Evolutionary conservation across 2,888 invertebrate genomes (phyloP).

Genomic region (Rhamphomyia laevipes): DNA sequence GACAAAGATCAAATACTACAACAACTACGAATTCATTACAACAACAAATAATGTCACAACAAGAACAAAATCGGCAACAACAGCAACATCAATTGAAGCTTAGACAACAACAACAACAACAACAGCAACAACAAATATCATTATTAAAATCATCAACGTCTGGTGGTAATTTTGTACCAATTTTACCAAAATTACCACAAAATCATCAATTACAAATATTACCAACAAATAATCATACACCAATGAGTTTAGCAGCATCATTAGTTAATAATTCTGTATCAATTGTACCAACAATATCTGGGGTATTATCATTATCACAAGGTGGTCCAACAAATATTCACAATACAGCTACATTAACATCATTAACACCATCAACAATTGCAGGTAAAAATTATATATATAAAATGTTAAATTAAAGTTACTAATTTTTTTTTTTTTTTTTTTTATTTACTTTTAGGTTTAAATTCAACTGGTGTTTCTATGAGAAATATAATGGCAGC

Average conservation of each 20-base stretch:
- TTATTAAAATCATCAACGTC: slow-evolving; percentile 5
- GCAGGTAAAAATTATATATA: slow-evolving; percentile 23
- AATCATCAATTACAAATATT: slow-evolving; percentile 2
- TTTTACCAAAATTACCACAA: background rate
- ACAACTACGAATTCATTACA: slow-evolving; percentile 7
- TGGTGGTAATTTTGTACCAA: background rate
- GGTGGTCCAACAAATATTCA: slow-evolving; percentile 10
- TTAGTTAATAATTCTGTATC: background rate
- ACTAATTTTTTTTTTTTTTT: background rate
- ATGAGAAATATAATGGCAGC: background rate
- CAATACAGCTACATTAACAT: slow-evolving; percentile 15
- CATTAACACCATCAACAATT: slow-evolving; percentile 13
- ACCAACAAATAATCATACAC: background rate
- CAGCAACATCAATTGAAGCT: slow-evolving; percentile 11
- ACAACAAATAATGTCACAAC: slow-evolving; percentile 7
- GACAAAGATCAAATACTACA: slow-evolving; percentile 9
- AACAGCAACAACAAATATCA: slow-evolving; percentile 8
- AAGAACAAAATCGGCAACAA: slow-evolving; percentile 1
- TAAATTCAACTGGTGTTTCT: background rate
- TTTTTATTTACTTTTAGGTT: background rate
- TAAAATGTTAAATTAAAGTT: background rate
- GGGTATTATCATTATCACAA: slow-evolving; percentile 5
- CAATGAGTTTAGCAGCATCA: background rate
- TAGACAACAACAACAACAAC: slow-evolving; percentile 8
- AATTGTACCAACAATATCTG: background rate